Base-by-base conservation (phyloP, 2,113 vertebrate species). In the Calidris pygmaea region DNA sequence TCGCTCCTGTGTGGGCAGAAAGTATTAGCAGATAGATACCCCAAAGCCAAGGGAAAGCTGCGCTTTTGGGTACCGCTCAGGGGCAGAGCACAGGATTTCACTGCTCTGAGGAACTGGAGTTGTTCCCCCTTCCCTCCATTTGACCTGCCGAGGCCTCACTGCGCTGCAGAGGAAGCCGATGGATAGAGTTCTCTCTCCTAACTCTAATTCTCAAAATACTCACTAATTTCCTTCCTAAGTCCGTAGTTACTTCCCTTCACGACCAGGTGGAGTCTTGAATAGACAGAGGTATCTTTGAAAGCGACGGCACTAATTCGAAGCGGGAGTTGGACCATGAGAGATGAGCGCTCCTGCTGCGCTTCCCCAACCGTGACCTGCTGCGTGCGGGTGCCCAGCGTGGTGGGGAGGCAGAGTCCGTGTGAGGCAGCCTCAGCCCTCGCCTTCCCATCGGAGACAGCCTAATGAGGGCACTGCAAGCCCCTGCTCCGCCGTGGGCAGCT, bases 371-470 rank as follows among this genome's bases (percentile, higher is more conserved):
- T 5, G 16, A 82, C 43, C 35, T 56, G 48, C 30, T 0, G 5
- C 52, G 22, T 3, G 21, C 1, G 2, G 74, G 9, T 20, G 14
- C 43, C 27, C 0, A 1, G 47, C 4, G 2, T 2, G 7, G 37
- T 0, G 2, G 6, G 12, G 10, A 11, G 5, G 3, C n/a, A 47
- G 18, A 10, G 47, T n/a, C 70, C 13, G 1, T 9, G 19, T 29
- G 9, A 37, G 59, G 22, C 35, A 87, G 65, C 32, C 39, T 85
- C 74, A 76, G 45, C 12, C 53, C 71, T 56, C n/a, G 15, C 27
- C 29, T 55, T 86, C 52, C 29, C 0, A 1, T 17, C 56, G 56
- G 39, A 73, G 30, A 32, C n/a, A 76, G 58, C 60, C 41, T 71
- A 41, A 74, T 10, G n/a, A 63, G 50, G 30, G n/a, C 63, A 66